These are phyloP conservation scores for Erythrolamprus reginae DNA, from an alignment of 2,113 vertebrate genomes.

Conservation along the genomic window DNA sequence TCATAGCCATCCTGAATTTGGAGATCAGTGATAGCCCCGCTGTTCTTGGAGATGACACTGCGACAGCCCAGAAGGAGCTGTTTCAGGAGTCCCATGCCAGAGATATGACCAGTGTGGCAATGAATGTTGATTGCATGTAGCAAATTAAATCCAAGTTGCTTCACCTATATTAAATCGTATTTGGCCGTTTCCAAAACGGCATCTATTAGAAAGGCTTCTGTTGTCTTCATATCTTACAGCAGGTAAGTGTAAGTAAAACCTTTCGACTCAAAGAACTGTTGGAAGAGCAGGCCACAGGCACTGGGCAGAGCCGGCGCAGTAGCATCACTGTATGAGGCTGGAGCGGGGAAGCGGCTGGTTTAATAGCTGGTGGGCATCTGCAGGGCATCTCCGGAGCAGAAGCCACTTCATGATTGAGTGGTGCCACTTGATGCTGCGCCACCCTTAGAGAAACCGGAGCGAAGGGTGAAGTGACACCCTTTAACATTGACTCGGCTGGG, in stretches of 20 bases:
- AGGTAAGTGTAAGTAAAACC: conserved; percentile 88
- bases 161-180: conserved; percentile 75
- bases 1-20: conserved; percentile 74
- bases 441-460: too few relatives aligned
- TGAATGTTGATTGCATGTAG: conserved; percentile 84
- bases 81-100: conserved; percentile 80
- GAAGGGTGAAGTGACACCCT: too few relatives aligned
- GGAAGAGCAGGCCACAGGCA: too few relatives aligned
- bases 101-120: conserved; percentile 88
- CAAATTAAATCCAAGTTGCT: conserved; percentile 75
- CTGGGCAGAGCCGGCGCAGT: too few relatives aligned
- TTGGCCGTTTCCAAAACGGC: conserved; percentile 82
- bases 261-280: conserved; percentile 77
- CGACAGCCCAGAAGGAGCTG: conserved; percentile 70
- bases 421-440: too few relatives aligned
- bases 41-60: conserved; percentile 78
- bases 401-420: too few relatives aligned
- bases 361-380: too few relatives aligned
- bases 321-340: too few relatives aligned
- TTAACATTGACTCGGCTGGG: too few relatives aligned
- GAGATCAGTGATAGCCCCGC: conserved; percentile 80
- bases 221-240: conserved; percentile 72
- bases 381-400: too few relatives aligned
- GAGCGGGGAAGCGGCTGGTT: too few relatives aligned
- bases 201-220: conserved; percentile 83